phyloP scores from a whole-genome alignment of 53 echinoderm and acorn worm species.

The Glandiceps talaboti region DNA sequence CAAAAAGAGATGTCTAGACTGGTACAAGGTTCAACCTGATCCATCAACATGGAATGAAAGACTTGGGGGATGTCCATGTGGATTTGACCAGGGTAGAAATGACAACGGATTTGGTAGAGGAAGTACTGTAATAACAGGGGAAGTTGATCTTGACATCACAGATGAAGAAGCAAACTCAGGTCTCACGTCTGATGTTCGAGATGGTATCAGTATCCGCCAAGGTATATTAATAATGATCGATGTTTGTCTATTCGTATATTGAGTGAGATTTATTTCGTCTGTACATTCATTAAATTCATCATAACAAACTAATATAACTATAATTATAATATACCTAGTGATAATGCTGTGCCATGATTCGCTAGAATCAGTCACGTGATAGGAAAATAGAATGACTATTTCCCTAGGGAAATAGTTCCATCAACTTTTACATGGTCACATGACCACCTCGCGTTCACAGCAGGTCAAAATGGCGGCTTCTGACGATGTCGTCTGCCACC shows the following conservation, averaged over 20 bases:
- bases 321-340: too few relatives aligned
- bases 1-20: background rate
- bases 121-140: background rate
- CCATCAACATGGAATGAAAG: background rate
- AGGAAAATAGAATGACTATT: too few relatives aligned
- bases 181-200: background rate
- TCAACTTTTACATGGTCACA: too few relatives aligned
- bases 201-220: background rate
- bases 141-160: background rate
- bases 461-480: too few relatives aligned
- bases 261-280: background rate
- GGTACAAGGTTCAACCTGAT: background rate
- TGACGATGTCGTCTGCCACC: too few relatives aligned
- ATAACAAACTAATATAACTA: too few relatives aligned
- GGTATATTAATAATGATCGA: background rate
- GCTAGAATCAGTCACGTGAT: too few relatives aligned
- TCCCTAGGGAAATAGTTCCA: too few relatives aligned
- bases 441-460: too few relatives aligned
- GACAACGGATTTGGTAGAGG: conserved; percentile 14
- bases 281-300: background rate
- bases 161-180: background rate
- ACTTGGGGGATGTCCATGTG: background rate
- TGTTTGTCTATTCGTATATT: too few relatives aligned
- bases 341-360: too few relatives aligned
- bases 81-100: conserved; percentile 10